Evolutionary conservation across 2,888 invertebrate species (phyloP), one percentile per base, ranked within the genome.

Genomic region (Ecdyonurus torrentis): DNA sequence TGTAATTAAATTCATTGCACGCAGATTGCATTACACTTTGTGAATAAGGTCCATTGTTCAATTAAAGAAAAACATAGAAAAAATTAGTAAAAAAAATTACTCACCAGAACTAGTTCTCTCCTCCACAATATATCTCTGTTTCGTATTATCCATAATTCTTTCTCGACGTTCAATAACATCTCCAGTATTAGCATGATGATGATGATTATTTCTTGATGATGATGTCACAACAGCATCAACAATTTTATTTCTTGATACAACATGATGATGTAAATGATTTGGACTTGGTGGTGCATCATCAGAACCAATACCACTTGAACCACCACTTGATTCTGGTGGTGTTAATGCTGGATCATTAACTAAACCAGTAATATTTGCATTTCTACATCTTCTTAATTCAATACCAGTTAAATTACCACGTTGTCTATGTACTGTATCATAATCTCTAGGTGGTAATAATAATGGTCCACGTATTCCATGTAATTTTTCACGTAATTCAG

Each of bases 361-460:
- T 58, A 25, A 78, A 22, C 82, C 81, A 15, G 82, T 82, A 52
- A 87, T 86, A 69, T 83, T 85, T 70, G 84, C 81, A 71, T 86
- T 87, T 60, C 86, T 76, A 70, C 87, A 87, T 50, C 87, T 77
- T 60, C 85, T 74, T 66, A 82, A 74, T 70, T 87, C 87, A 69
- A 86, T 86, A 25, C 84, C 85, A n/a, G 83, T 81, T 60, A 89
- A 74, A 72, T 89, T 87, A 5, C 89, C 89, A 66, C 86, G 81
- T 65, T 81, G 85, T 62, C 89, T 81, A 72, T 90, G 89, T 1
- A 92, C 88, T 1, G 94, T 94, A 75, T 96, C 95, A 77, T 96
- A 96, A 75, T 96, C 96, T 25, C 92, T 81, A 0, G 96, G 95
- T 0, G 96, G 96, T 65, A 96, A 77, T 23, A 96, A 79, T 62